Percentiles rank a stretch among this genome's conserved stretches.
Conservation (phyloP, 2,797 vertebrate genomes). For the Numenius phaeopus region DNA sequence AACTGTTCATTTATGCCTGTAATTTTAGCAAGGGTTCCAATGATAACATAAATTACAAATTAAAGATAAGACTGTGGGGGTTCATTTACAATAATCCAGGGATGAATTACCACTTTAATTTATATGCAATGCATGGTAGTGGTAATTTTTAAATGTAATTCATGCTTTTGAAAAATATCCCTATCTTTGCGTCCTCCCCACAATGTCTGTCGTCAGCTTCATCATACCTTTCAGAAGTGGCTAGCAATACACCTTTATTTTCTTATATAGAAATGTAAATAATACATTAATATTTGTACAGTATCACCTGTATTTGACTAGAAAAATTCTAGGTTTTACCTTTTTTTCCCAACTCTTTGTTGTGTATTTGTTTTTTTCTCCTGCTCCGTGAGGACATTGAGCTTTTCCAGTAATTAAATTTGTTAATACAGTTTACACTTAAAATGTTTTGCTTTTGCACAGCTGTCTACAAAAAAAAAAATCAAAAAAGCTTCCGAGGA, state of each 20-base stretch:
- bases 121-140: background rate
- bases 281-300: background rate
- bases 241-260: background rate
- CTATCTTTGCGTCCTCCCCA: background rate
- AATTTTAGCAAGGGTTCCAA: conserved; percentile 24
- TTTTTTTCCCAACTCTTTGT: background rate
- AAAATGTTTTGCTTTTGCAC: background rate
- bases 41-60: conserved; percentile 33
- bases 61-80: background rate
- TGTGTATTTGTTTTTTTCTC: background rate
- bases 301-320: background rate
- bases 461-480: background rate
- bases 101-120: conserved; percentile 14
- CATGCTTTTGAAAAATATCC: background rate
- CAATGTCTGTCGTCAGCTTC: background rate
- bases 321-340: background rate
- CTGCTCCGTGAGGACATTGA: background rate
- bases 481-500: fast-evolving
- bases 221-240: background rate
- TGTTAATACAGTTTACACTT: background rate
- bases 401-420: background rate
- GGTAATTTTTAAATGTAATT: background rate
- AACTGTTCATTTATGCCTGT: background rate
- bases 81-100: conserved; percentile 30
- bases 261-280: background rate